Evolutionary conservation across 2,888 invertebrate species (phyloP), one percentile per base, ranked within the genome.

Genomic region (Chalcis sispes): DNA sequence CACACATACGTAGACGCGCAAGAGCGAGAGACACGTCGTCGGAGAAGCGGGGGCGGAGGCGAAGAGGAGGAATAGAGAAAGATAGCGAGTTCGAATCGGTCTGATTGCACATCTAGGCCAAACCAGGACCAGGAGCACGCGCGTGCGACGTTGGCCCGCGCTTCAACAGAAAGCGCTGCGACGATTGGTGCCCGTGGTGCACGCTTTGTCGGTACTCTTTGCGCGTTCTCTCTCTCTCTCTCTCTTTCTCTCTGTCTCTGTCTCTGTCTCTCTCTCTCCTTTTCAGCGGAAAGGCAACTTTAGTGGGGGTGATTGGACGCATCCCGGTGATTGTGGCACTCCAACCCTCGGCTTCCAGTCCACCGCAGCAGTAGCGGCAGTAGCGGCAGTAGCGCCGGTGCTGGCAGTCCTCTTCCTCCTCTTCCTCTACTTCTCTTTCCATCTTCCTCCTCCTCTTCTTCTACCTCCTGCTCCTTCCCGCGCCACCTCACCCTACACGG

Each of bases 51-150:
- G 81, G 78, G 78, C 79, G 77, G 80, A 79, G 79, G 80, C 82
- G 77, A 79, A 72, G 23, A n/a, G 25, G 1, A 18, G 5, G 52
- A 8, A 7, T 3, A 2, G 59, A 48, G 71, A 42, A 52, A 78
- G 81, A 79, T 76, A 52, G 71, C 52, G 61, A 59, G 70, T 71
- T 78, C 77, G 79, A 85, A 85, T 82, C 83, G 84, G 84, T 86
- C 87, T 88, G 88, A 89, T 89, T 89, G 89, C 89, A 87, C 88
- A 87, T 88, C 88, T 88, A 88, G 89, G 88, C 86, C 88, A 87
- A 86, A 66, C 85, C 85, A 83, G 86, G 84, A 86, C 85, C 85
- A 85, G 85, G 86, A 83, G 84, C 56, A 52, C 69, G 18, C 32
- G 32, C 27, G 32, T 81, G 80, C 81, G 85, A 84, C 81, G 81